Evolutionary conservation across 1,140 invertebrate genomes (phyloP).

Genomic region (Microplitis mediator): DNA sequence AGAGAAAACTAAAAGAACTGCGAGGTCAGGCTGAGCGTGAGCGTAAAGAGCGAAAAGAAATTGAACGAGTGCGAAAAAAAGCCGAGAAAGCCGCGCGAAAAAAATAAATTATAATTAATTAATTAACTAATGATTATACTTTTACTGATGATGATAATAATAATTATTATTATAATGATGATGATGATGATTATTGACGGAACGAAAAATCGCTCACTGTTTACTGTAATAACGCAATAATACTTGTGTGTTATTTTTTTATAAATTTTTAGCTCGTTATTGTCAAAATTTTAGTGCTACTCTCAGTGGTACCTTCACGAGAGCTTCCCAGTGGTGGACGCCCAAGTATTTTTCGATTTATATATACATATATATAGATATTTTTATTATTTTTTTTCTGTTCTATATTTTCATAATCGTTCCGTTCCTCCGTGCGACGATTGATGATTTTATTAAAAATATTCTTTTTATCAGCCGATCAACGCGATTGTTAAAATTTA

Average conservation of each 20-base stretch:
- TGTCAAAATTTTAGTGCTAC: neutral
- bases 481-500: slow-evolving; percentile 4
- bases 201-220: neutral
- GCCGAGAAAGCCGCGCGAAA: slow-evolving; percentile 81
- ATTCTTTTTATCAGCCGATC: neutral
- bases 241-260: slow-evolving; percentile 8
- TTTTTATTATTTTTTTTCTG: neutral
- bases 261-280: neutral
- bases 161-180: too few relatives aligned
- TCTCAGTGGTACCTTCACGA: neutral
- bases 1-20: slow-evolving; percentile 88
- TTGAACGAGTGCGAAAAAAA: slow-evolving; percentile 77
- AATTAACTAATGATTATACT: neutral
- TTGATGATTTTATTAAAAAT: too few relatives aligned
- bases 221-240: neutral
- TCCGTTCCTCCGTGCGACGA: neutral
- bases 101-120: slow-evolving; percentile 45
- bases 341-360: neutral
- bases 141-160: too few relatives aligned
- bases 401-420: neutral
- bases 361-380: neutral
- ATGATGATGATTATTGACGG: too few relatives aligned
- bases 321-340: neutral
- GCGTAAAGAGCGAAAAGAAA: slow-evolving; percentile 77
- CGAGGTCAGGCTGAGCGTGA: slow-evolving; percentile 80